phyloP scores from a whole-genome alignment of 2,888 invertebrate genomes.

The Harmothoe impar region DNA sequence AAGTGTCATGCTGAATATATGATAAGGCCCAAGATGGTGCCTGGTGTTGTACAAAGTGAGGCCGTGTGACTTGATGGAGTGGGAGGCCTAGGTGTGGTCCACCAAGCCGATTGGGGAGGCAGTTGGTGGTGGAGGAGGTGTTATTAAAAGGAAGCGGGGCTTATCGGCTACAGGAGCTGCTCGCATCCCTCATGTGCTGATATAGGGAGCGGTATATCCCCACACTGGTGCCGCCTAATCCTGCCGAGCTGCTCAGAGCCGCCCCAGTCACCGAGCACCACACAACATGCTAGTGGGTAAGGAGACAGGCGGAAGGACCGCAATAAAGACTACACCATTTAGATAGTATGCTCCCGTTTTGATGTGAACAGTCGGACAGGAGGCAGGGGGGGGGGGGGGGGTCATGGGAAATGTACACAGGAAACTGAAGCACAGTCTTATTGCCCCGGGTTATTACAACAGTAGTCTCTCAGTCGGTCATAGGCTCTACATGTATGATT shows the following conservation, averaged over 20 bases:
- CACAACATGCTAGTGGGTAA: background rate
- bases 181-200: conserved; percentile 15
- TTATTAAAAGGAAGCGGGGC: background rate
- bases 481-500: too few species aligned
- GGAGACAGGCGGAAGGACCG: background rate
- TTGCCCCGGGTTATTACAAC: too few species aligned
- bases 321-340: too few species aligned
- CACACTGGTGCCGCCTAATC: background rate
- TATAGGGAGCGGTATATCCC: conserved; percentile 13
- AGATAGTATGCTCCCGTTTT: too few species aligned
- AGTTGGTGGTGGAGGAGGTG: background rate
- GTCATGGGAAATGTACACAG: too few species aligned
- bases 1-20: too few species aligned
- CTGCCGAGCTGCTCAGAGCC: background rate
- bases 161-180: background rate
- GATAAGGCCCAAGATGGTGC: background rate
- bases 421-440: too few species aligned
- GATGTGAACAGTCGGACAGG: too few species aligned
- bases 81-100: background rate
- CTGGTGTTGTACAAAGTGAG: background rate
- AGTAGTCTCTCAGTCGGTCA: too few species aligned
- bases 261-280: background rate
- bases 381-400: too few species aligned
- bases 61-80: conserved; percentile 6
- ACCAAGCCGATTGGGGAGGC: background rate